Base-by-base conservation (phyloP, 92 coral and sea anemone species). In the Phenganax stokvisi region DNA sequence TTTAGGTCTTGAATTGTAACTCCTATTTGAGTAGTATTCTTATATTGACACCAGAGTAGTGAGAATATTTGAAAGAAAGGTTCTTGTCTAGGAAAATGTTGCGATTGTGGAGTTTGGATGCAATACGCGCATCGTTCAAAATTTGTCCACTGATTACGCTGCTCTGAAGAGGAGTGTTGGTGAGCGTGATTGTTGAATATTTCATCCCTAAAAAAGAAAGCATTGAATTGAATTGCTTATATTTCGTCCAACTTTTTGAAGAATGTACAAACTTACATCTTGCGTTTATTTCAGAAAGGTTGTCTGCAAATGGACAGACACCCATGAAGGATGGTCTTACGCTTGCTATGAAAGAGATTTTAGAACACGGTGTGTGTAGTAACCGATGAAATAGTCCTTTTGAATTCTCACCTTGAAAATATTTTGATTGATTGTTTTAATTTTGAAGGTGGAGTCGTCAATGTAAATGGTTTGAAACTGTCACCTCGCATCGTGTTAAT, bases 401-500 rank as follows among this genome's bases (percentile, higher is more conserved):
- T 11, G 3, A 5, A 25, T 59, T n/a, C 37, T 16, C 54, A 71
- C 31, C 12, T 7, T 52, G 37, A 1, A 29, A 67, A 3, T 2
- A 67, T 3, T 16, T 16, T 44, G n/a, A 71, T 7, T 37, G 30
- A 8, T 20, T 67, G 15, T 11, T 54, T 71, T 10, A 20, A 53
- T 57, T 8, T 9, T 31, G 2, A 83, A 89, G 92, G 92, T 20
- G 92, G 92, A 10, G 92, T 89, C 56, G 90, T 89, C 6, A 87
- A 79, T 54, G 92, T 87, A 7, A 89, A 89, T 30, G 92, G 92
- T 12, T 54, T 87, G 56, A 89, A 82, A 51, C 90, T 89, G 28
- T 89, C 90, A 10, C 92, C 92, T 27, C 92, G 92, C 70, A 89
- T 89, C 53, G 89, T 89, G n/a, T 86, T 89, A 20, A 87, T 89